A percentile compares a stretch with the other conserved stretches of the same genome.
Evolutionary conservation across 2,888 invertebrate species (phyloP).

Genomic region (Epirrita christyi): DNA sequence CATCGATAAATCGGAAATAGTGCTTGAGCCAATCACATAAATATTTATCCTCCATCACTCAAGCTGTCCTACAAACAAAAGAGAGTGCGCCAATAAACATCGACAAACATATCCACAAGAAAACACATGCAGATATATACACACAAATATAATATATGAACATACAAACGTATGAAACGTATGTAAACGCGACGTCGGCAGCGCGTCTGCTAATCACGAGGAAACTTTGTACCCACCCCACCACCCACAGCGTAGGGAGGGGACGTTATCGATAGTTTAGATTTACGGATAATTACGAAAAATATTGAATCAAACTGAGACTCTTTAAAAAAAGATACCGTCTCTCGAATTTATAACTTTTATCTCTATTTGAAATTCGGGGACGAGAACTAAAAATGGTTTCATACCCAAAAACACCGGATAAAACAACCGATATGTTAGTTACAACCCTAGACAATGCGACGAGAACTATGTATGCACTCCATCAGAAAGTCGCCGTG

Average conservation of each 20-base stretch:
- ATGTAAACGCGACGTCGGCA: constrained; percentile 41
- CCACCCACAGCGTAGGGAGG: constrained; percentile 44
- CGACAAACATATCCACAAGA: constrained; percentile 3
- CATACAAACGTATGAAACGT: constrained; percentile 27
- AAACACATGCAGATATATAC: constrained; percentile 8
- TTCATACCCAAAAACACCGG: constrained; percentile 12
- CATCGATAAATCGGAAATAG: background rate
- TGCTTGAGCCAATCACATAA: constrained; percentile 1
- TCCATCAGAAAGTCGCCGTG: constrained; percentile 60
- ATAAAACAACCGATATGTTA: constrained; percentile 27
- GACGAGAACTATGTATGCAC: constrained; percentile 48
- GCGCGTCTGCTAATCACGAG: constrained; percentile 69
- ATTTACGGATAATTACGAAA: constrained; percentile 2
- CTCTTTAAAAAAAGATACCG: too few relatives aligned
- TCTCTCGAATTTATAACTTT: too few relatives aligned
- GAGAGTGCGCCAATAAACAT: constrained; percentile 6
- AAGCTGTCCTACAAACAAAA: constrained; percentile 1
- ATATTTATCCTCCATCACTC: constrained; percentile 6
- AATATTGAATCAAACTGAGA: too few relatives aligned
- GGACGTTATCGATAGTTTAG: constrained; percentile 28
- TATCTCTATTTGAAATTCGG: too few relatives aligned
- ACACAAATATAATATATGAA: constrained; percentile 9
- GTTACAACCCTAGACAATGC: constrained; percentile 38
- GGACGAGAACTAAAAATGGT: too few relatives aligned
- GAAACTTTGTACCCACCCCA: constrained; percentile 57